These are phyloP conservation scores for Neria commutata DNA, from an alignment of 2,888 invertebrate species.

Conservation along the genomic window DNA sequence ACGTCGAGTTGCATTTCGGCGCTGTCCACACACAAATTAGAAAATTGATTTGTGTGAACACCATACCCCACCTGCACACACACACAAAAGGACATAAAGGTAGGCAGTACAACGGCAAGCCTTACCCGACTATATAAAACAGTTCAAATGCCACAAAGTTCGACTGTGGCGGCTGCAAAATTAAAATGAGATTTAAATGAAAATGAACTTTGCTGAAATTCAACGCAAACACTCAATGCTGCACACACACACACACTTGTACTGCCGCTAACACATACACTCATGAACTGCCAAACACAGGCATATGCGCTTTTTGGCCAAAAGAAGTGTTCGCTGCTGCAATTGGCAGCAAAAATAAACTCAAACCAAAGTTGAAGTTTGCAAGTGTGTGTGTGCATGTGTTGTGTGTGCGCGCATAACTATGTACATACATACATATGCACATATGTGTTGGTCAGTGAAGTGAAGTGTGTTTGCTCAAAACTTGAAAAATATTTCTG, in stretches of 20 bases:
- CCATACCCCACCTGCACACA: neutral
- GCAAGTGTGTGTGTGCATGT: too few species aligned
- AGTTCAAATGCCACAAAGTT: slow-evolving; percentile 38
- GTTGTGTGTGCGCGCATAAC: too few species aligned
- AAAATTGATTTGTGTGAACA: neutral
- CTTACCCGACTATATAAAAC: slow-evolving; percentile 35
- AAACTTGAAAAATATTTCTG: slow-evolving; percentile 39
- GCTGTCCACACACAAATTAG: neutral
- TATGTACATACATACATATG: too few species aligned
- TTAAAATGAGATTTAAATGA: slow-evolving; percentile 30
- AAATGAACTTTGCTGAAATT: slow-evolving; percentile 30
- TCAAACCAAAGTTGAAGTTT: too few species aligned
- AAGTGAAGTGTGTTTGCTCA: slow-evolving; percentile 35
- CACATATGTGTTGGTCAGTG: too few species aligned
- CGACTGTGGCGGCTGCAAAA: slow-evolving; percentile 26
- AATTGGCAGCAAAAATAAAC: too few species aligned
- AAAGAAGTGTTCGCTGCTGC: too few species aligned
- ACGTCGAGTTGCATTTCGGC: neutral
- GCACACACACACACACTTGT: neutral
- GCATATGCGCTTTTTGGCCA: too few species aligned
- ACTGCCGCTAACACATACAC: too few species aligned
- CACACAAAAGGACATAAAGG: neutral
- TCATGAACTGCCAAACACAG: too few species aligned
- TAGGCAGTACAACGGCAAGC: neutral
- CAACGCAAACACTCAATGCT: slow-evolving; percentile 15